Base-by-base conservation (phyloP, 1,140 invertebrate genomes). In the Drosophila guanche region DNA sequence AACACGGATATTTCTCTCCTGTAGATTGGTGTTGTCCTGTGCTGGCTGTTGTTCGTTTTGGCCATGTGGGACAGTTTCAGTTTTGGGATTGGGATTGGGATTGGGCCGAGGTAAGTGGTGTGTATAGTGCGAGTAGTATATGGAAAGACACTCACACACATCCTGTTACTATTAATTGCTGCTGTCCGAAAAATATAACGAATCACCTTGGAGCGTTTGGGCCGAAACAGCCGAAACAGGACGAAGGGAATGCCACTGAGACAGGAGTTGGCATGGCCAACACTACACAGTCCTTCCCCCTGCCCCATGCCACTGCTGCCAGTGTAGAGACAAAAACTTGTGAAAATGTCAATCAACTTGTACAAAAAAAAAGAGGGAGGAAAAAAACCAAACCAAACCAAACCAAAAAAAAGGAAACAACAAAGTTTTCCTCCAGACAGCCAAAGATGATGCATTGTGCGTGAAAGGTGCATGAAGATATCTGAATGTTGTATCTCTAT, bases 81-180 rank as follows among this genome's bases (percentile, higher is more conserved):
- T 63, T 63, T 73, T 73, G 57, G 57, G 48, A 22, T 50, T 60
- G 59, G 52, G 61, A 56, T 54, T 60, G 58, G 58, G 41, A 47
- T 68, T 68, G 65, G 65, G 52, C 48, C 62, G 50, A 48, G 65
- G 23, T 48, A 48, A 55, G 61, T 25, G 42, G 25, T 67, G 33
- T 68, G 47, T 55, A 54, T 20, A 53, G 61, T 67, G 63, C 52
- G 27, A 29, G 27, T 29, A 7, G 48, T 20, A 4, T 25, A 54
- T 12, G 6, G 50, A 42, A 63, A 79, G 46, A 76, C 43, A 78
- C 67, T 85, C 71, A 78, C 79, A 78, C 71, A 80, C 84, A 83
- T 90, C 81, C 77, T 90, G 86, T 90, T 83, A 71, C 80, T 90
- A 89, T 90, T 90, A 90, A 90, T 90, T 90, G 86, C 86, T 90